A percentile compares a stretch with the other conserved stretches of the same genome.
Conservation (phyloP, 2,113 vertebrate species). For the Proterorhinus semilunaris region DNA sequence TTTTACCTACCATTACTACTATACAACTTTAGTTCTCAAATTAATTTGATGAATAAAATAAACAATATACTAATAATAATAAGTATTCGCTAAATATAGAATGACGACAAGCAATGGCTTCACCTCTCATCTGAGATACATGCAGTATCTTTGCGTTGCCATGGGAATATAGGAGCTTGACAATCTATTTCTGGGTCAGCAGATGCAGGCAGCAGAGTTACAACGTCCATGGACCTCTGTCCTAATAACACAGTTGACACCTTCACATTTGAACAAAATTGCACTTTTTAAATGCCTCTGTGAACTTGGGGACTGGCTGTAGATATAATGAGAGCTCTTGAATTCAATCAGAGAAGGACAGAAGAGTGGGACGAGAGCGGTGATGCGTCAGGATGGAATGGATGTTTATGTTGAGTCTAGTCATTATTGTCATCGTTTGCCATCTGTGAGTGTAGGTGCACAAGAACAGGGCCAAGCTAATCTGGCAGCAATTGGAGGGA, state of each 20-base stretch:
- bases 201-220: too few species aligned
- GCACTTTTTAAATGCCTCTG: not conserved
- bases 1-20: too few species aligned
- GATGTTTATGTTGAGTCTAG: slow-evolving; percentile 29
- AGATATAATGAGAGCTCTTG: not conserved
- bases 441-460: slow-evolving; percentile 53
- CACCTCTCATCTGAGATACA: too few species aligned
- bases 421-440: slow-evolving; percentile 46
- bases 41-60: too few species aligned
- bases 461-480: slow-evolving; percentile 33
- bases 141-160: too few species aligned
- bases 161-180: too few species aligned
- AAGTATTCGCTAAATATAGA: too few species aligned
- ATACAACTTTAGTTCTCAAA: too few species aligned
- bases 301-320: not conserved
- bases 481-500: slow-evolving; percentile 42
- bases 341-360: not conserved
- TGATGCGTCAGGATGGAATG: not conserved
- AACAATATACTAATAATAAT: too few species aligned
- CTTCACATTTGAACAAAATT: not conserved
- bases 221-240: not conserved
- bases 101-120: too few species aligned
- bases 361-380: not conserved
- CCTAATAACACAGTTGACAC: not conserved
- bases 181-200: too few species aligned